Base-by-base conservation (phyloP, 2,888 invertebrate genomes). In the Dicranocentrus wangi region DNA sequence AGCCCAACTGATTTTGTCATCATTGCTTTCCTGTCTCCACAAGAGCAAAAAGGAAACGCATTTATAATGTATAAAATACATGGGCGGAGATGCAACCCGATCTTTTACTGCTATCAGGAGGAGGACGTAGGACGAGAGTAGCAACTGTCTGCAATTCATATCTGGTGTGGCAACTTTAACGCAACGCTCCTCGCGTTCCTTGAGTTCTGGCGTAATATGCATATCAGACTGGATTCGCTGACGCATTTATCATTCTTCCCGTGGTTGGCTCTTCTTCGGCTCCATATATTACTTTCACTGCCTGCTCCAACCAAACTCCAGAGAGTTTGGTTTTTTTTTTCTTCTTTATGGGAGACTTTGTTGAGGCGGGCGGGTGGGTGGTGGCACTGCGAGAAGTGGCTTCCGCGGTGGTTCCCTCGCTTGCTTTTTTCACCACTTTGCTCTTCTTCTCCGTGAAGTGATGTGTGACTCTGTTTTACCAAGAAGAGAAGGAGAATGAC, bases 201-300 rank as follows among this genome's bases (percentile, higher is more conserved):
- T n/a, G n/a, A n/a, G n/a, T n/a, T n/a, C 60, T 17, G 13, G 19
- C 19, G 65, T 25, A 55, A 55, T 65, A 66, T 75, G 65, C 66
- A 55, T 75, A 75, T 75, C 75, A 58, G 39, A 10, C 23, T 55
- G 15, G 75, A 75, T 75, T 75, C 27, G 65, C 55, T 58, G 66
- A 75, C 42, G 58, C 75, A 75, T 75, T 75, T 75, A 75, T 75
- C 75, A 75, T 75, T 75, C 58, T 66, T 65, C 65, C n/a, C 65
- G 19, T 5, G 42, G n/a, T 43, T 8, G 61, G 15, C 32, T 65
- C 61, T 32, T 61, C 23, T 43, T 65, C 65, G 43, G 43, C n/a
- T 65, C 65, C 65, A 65, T 65, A 58, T 65, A 53, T 42, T 25
- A 66, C 65, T 75, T 66, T 75, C 75, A 66, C 66, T 73, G 42